Percentiles rank a stretch among this genome's conserved stretches.
Evolutionary conservation across 2,888 invertebrate genomes (phyloP).

Genomic region (Ctena decussata): DNA sequence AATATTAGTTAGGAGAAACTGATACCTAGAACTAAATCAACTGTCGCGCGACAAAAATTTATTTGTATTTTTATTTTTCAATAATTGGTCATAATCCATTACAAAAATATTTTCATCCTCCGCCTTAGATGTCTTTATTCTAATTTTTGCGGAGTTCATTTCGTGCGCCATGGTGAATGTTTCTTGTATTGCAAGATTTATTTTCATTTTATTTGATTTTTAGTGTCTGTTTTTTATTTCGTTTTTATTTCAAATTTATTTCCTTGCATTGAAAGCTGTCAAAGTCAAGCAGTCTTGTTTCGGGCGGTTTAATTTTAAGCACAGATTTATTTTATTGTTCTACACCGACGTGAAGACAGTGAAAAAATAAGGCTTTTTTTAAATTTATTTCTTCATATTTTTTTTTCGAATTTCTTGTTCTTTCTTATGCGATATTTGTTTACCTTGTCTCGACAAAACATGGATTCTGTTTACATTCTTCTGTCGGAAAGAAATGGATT

Average conservation of each 20-base stretch:
- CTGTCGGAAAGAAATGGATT: too few relatives aligned
- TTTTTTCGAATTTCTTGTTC: too few relatives aligned
- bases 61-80: not conserved
- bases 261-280: not conserved
- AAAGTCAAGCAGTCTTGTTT: not conserved
- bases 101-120: not conserved
- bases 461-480: too few relatives aligned
- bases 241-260: slow-evolving; percentile 2
- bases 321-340: not conserved
- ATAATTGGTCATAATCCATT: not conserved
- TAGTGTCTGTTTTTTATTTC: not conserved
- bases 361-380: too few relatives aligned
- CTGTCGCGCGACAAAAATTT: too few relatives aligned
- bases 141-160: not conserved
- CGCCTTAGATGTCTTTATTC: not conserved
- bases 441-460: too few relatives aligned
- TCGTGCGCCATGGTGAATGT: not conserved
- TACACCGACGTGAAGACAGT: too few relatives aligned
- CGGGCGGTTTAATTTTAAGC: not conserved
- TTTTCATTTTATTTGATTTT: not conserved
- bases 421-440: too few relatives aligned
- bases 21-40: too few relatives aligned
- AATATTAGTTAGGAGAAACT: too few relatives aligned
- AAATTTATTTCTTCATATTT: too few relatives aligned
- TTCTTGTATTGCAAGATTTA: not conserved